phyloP scores from a whole-genome alignment of 2,113 vertebrate species.

The Sterna hirundo region DNA sequence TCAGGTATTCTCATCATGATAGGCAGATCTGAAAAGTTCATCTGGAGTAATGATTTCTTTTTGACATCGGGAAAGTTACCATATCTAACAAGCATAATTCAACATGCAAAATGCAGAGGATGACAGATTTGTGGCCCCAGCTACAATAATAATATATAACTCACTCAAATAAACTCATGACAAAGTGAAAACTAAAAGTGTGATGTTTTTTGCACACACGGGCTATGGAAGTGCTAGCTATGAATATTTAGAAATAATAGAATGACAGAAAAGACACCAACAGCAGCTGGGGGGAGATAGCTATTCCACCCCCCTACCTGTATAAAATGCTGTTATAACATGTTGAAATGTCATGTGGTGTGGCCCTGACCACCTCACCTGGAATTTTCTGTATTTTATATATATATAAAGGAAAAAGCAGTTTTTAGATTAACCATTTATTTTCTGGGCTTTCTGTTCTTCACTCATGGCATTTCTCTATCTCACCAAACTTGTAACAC shows the following conservation, averaged over 20 bases:
- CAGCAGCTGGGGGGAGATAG: background rate
- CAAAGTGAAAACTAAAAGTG: background rate
- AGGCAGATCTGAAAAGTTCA: background rate
- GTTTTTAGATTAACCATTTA: background rate
- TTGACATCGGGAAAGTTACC: background rate
- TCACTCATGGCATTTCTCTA: background rate
- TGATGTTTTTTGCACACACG: fast-evolving
- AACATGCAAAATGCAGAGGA: background rate
- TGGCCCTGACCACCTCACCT: background rate
- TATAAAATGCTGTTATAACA: background rate
- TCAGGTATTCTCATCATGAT: background rate
- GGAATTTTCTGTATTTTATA: background rate
- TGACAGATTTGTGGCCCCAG: background rate
- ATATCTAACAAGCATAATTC: background rate
- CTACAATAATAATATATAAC: too few species aligned
- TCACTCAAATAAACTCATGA: background rate
- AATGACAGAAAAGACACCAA: background rate
- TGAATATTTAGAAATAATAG: background rate
- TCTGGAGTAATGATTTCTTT: background rate
- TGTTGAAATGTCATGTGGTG: background rate
- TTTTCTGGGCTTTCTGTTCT: background rate
- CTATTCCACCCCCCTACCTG: background rate
- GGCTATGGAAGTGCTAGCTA: background rate
- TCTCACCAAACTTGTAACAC: background rate
- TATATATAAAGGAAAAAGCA: background rate